Percentiles rank a stretch among this genome's conserved stretches.
Evolutionary conservation across 2,797 vertebrate genomes (phyloP).

Genomic region (Coregonus ussuriensis): DNA sequence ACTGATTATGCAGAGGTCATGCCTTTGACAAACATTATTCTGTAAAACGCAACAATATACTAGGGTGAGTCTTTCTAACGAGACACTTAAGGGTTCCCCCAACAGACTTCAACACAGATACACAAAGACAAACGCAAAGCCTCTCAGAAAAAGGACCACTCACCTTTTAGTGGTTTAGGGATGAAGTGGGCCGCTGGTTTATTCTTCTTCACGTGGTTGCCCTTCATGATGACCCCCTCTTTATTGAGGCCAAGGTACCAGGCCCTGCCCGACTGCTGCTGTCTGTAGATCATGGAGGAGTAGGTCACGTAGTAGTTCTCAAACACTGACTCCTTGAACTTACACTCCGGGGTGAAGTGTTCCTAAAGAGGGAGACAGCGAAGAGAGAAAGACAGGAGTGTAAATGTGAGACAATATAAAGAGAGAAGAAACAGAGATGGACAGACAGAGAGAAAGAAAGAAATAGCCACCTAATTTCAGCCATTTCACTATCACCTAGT

Average conservation of each 20-base stretch:
- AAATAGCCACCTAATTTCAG: not conserved
- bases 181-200: constrained; percentile 98
- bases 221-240: constrained; percentile 98
- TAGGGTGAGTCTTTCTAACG: not conserved
- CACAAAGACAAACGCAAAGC: constrained; percentile 3
- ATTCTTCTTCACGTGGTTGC: constrained; percentile 98
- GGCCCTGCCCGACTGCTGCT: constrained; percentile 93
- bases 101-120: constrained; percentile 2
- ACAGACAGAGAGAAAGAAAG: not conserved
- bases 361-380: constrained; percentile 76
- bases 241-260: constrained; percentile 99
- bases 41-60: not conserved
- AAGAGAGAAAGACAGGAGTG: not conserved
- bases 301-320: constrained; percentile 99
- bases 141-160: constrained; percentile 13
- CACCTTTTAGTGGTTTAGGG: constrained; percentile 98
- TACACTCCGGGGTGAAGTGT: constrained; percentile 98
- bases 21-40: not conserved
- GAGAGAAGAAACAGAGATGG: constrained; percentile 6
- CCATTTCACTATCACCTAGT: not conserved
- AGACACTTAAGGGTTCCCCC: not conserved
- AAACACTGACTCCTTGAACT: constrained; percentile 99
- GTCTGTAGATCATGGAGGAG: constrained; percentile 97
- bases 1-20: not conserved
- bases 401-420: not conserved